Percentiles rank a stretch among this genome's conserved stretches.
Conservation (phyloP, 2,888 invertebrate species). For the Pomacea canaliculata region DNA sequence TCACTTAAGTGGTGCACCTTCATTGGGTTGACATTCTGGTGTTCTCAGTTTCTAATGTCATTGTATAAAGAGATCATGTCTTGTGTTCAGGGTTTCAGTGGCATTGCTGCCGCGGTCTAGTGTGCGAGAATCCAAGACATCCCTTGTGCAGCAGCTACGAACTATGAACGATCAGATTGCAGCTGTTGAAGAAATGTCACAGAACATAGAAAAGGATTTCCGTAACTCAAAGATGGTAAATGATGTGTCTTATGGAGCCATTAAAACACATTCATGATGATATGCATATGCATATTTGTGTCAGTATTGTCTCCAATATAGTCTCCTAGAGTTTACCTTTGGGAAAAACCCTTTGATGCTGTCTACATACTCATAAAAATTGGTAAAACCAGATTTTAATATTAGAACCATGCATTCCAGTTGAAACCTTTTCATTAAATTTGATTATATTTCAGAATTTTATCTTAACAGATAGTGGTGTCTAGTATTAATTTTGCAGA, state of each 20-base stretch:
- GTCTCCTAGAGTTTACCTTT: not conserved
- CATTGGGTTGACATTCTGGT: too few relatives aligned
- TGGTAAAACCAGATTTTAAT: too few relatives aligned
- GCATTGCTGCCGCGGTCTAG: slow-evolving; percentile 52
- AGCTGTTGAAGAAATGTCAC: slow-evolving; percentile 62
- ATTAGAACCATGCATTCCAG: too few relatives aligned
- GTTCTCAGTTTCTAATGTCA: too few relatives aligned
- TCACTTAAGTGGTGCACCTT: too few relatives aligned
- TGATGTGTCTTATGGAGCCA: too few relatives aligned
- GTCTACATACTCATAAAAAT: too few relatives aligned
- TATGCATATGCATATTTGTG: not conserved
- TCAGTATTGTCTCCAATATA: not conserved
- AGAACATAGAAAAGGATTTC: slow-evolving; percentile 64
- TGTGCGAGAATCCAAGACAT: slow-evolving; percentile 49
- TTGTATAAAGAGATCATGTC: too few relatives aligned
- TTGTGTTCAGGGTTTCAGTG: slow-evolving; percentile 44
- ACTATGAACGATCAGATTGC: slow-evolving; percentile 62
- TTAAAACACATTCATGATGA: not conserved
- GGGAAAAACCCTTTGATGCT: too few relatives aligned
- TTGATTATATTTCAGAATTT: too few relatives aligned
- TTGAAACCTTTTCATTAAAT: too few relatives aligned
- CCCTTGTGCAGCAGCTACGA: slow-evolving; percentile 50
- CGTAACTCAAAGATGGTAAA: slow-evolving; percentile 60
- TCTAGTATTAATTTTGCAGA: not conserved
- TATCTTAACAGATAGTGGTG: too few relatives aligned